These are phyloP conservation scores for Thaleichthys pacificus DNA, from an alignment of 2,797 vertebrate genomes.

Conservation along the genomic window DNA sequence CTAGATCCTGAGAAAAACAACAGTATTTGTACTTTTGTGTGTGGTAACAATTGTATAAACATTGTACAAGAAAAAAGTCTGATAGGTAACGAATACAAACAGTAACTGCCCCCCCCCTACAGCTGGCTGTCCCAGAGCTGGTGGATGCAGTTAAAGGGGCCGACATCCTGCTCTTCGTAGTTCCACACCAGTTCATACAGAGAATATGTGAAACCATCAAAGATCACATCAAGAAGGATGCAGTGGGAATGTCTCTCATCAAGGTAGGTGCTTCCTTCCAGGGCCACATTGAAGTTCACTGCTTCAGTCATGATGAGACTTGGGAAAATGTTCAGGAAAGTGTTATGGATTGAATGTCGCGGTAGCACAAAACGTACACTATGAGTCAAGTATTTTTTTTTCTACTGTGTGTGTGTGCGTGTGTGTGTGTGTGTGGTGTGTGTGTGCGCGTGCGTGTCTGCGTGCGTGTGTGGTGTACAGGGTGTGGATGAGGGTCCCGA, in stretches of 20 bases:
- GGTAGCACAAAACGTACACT: too few species aligned
- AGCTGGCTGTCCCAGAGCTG: slow-evolving; percentile 92
- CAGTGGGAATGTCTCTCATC: slow-evolving; percentile 92
- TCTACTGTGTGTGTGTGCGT: neutral
- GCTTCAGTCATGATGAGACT: too few species aligned
- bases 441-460: neutral
- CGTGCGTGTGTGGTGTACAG: slow-evolving; percentile 60
- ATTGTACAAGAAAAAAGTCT: too few species aligned
- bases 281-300: too few species aligned
- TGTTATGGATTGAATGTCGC: too few species aligned
- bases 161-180: slow-evolving; percentile 91
- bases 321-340: too few species aligned
- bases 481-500: slow-evolving; percentile 90
- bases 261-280: slow-evolving; percentile 76
- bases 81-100: neutral
- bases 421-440: neutral
- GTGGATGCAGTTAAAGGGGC: slow-evolving; percentile 83
- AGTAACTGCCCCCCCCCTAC: slow-evolving; percentile 5
- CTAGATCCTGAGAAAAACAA: neutral
- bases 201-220: slow-evolving; percentile 91
- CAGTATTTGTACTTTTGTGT: too few species aligned
- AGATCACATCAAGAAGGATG: slow-evolving; percentile 84
- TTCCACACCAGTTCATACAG: slow-evolving; percentile 93
- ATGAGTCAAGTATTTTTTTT: neutral
- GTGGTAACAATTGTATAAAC: too few species aligned